Conservation (phyloP, 2,113 vertebrate genomes). For the Gavia stellata region DNA sequence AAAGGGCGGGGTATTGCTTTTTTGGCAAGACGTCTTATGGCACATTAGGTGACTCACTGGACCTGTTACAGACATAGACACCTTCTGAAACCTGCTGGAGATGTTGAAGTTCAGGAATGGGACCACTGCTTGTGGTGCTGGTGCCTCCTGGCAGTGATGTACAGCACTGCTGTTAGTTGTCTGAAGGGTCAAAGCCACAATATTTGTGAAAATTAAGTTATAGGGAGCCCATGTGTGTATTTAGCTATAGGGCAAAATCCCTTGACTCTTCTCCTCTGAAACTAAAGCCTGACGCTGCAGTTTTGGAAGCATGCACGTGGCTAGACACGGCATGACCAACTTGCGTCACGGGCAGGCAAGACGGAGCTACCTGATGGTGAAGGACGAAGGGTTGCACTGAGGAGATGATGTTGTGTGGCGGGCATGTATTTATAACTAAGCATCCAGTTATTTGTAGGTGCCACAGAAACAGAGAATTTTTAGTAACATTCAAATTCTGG, state of each 20-base stretch:
- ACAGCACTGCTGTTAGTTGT: neutral
- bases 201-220: neutral
- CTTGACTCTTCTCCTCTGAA: neutral
- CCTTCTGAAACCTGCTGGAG: neutral
- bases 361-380: neutral
- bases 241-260: neutral
- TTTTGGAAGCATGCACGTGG: accelerated
- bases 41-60: neutral
- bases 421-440: neutral
- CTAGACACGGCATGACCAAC: neutral
- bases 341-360: neutral
- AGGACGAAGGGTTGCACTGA: neutral
- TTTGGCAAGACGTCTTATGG: accelerated
- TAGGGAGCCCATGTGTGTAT: neutral
- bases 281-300: neutral
- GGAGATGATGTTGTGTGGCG: neutral
- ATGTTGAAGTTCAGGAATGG: neutral
- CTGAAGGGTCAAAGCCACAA: neutral
- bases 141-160: neutral
- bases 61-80: neutral
- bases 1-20: neutral
- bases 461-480: neutral
- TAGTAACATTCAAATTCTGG: neutral
- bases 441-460: neutral
- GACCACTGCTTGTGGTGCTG: neutral